Conservation (phyloP, 2,888 invertebrate genomes). For the Urechis unicinctus region DNA sequence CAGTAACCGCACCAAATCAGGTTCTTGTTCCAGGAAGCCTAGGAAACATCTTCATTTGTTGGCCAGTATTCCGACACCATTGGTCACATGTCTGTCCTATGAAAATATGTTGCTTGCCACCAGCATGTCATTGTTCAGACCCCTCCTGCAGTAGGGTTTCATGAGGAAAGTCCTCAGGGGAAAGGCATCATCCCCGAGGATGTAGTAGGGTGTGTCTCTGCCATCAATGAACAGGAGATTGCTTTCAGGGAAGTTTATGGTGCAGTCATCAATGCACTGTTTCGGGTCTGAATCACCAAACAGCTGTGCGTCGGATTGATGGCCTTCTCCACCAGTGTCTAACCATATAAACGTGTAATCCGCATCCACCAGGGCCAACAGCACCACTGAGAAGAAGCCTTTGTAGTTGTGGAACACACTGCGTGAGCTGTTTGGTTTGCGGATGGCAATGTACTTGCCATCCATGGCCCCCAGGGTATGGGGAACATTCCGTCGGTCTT, state of each 20-base stretch:
- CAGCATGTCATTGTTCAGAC: conserved; percentile 17
- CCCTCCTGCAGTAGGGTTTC: conserved; percentile 21
- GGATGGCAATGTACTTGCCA: too few relatives aligned
- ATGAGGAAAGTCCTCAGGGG: conserved; percentile 22
- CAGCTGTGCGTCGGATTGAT: conserved; percentile 3
- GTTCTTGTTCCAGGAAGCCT: conserved; percentile 16
- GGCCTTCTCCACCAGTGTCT: conserved; percentile 11
- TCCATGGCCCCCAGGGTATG: too few relatives aligned
- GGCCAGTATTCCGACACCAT: conserved; percentile 25
- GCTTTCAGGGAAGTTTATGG: conserved; percentile 17
- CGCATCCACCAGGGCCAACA: too few relatives aligned
- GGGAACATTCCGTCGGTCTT: too few relatives aligned
- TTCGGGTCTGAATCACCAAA: too few relatives aligned
- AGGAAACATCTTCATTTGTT: conserved; percentile 18
- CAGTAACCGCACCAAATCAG: conserved; percentile 12
- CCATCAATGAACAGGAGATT: conserved; percentile 16
- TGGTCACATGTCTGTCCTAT: conserved; percentile 21
- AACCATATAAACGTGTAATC: conserved; percentile 23
- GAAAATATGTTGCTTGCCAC: conserved; percentile 25
- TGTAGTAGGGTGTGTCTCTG: conserved; percentile 18
- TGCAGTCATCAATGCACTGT: conserved; percentile 7
- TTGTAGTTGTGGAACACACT: too few relatives aligned
- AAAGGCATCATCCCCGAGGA: conserved; percentile 26
- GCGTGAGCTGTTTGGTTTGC: too few relatives aligned
- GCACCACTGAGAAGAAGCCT: too few relatives aligned